phyloP scores from a whole-genome alignment of 2,888 invertebrate genomes.

The Zaprionus lineosus region DNA sequence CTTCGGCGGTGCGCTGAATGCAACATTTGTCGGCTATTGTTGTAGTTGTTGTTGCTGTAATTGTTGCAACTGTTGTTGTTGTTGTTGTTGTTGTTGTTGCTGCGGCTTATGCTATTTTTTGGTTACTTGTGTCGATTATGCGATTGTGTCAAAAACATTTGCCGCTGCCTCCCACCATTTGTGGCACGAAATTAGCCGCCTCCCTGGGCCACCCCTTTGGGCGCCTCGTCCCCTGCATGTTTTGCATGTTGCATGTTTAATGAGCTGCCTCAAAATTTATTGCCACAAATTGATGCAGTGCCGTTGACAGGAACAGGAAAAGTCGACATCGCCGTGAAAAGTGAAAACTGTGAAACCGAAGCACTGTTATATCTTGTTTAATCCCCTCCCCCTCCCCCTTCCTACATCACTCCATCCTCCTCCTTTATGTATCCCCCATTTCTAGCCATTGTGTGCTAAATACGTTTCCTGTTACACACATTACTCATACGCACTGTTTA shows the following conservation, averaged over 20 bases:
- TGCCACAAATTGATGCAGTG: conserved; percentile 58
- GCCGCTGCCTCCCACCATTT: conserved; percentile 16
- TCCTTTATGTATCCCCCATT: background rate
- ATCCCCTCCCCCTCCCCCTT: conserved; percentile 4
- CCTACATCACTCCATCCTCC: background rate
- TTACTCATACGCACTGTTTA: conserved; percentile 75
- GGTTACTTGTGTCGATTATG: conserved; percentile 51
- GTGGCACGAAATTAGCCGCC: conserved; percentile 30
- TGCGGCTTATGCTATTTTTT: conserved; percentile 59
- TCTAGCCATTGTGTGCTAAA: conserved; percentile 73
- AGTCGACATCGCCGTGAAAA: conserved; percentile 42
- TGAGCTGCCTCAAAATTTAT: conserved; percentile 71
- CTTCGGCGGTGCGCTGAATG: conserved; percentile 41
- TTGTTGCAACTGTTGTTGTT: background rate
- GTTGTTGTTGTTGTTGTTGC: conserved; percentile 27
- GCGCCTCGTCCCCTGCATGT: conserved; percentile 20
- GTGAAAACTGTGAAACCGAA: conserved; percentile 71
- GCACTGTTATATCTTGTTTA: conserved; percentile 52
- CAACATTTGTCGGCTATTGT: conserved; percentile 51
- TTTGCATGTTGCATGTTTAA: conserved; percentile 74
- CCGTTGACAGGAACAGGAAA: conserved; percentile 63
- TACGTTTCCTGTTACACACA: conserved; percentile 59
- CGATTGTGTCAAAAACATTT: conserved; percentile 61
- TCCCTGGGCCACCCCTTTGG: background rate
- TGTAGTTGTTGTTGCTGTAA: background rate